Percentiles rank a stretch among this genome's conserved stretches.
Conservation (phyloP, 2,797 vertebrate species). For the Petrocephalus sullivani region DNA sequence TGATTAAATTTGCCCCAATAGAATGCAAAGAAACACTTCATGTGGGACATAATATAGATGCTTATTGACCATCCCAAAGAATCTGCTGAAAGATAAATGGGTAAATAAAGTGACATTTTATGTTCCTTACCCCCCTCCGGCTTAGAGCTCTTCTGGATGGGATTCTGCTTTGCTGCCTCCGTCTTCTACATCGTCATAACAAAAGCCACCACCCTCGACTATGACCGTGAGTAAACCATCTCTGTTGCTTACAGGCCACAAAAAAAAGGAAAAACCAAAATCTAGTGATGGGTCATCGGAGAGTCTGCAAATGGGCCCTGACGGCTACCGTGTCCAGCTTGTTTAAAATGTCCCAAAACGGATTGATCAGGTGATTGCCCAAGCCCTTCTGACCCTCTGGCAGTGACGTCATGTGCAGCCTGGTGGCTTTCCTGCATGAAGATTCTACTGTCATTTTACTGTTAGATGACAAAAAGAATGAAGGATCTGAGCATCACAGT, state of each 20-base stretch:
- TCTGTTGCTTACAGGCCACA: background rate
- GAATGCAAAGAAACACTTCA: background rate
- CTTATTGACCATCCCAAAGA: background rate
- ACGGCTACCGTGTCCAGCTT: background rate
- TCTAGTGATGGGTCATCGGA: background rate
- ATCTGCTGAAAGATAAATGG: background rate
- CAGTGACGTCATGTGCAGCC: background rate
- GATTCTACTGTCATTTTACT: background rate
- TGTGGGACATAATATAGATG: background rate
- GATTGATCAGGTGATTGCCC: background rate
- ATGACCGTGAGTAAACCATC: conserved; percentile 69
- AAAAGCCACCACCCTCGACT: conserved; percentile 62
- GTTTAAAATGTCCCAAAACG: background rate
- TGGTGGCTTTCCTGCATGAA: background rate
- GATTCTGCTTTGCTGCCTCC: conserved; percentile 74
- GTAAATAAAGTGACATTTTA: background rate
- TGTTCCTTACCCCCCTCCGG: background rate
- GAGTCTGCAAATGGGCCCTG: background rate
- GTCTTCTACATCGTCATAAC: conserved; percentile 80
- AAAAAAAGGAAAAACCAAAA: background rate
- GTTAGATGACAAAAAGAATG: background rate
- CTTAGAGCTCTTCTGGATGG: conserved; percentile 84
- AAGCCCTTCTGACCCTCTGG: background rate
- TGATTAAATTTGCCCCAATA: background rate
- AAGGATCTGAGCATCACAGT: background rate